phyloP scores from a whole-genome alignment of 2,888 invertebrate species.

The Sinotaia quadrata region DNA sequence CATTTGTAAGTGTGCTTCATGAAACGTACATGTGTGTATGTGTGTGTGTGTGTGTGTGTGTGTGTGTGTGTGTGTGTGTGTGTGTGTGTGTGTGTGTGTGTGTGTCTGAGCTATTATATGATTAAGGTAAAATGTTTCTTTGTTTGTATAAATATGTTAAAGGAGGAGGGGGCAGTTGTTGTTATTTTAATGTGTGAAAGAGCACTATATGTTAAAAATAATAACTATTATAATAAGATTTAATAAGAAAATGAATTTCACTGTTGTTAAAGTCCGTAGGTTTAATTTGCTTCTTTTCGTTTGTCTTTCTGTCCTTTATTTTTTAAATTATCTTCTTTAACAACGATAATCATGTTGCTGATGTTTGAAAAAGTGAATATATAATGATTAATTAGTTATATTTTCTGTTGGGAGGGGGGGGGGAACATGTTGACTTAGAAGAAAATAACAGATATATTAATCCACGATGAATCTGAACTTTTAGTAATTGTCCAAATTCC shows the following conservation, averaged over 20 bases:
- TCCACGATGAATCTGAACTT: too few species aligned
- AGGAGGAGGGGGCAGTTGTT: background rate
- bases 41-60: constrained; percentile 11
- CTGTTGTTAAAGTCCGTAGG: background rate
- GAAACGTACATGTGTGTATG: background rate
- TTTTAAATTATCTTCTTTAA: too few species aligned
- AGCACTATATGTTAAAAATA: background rate
- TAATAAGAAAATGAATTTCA: background rate
- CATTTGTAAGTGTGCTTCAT: background rate
- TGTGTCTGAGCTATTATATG: background rate
- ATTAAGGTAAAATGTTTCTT: background rate
- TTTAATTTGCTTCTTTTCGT: background rate
- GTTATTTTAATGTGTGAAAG: background rate
- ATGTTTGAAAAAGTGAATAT: too few species aligned
- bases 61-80: background rate
- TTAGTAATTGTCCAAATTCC: too few species aligned
- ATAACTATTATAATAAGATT: background rate
- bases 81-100: background rate
- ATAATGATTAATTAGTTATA: too few species aligned
- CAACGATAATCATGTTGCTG: too few species aligned
- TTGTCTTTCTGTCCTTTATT: too few species aligned
- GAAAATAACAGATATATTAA: too few species aligned
- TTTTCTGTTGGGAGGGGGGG: too few species aligned
- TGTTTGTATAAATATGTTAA: background rate
- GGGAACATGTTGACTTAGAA: too few species aligned